Conservation (phyloP, 2,888 invertebrate species). For the Tinea semifulvella region DNA sequence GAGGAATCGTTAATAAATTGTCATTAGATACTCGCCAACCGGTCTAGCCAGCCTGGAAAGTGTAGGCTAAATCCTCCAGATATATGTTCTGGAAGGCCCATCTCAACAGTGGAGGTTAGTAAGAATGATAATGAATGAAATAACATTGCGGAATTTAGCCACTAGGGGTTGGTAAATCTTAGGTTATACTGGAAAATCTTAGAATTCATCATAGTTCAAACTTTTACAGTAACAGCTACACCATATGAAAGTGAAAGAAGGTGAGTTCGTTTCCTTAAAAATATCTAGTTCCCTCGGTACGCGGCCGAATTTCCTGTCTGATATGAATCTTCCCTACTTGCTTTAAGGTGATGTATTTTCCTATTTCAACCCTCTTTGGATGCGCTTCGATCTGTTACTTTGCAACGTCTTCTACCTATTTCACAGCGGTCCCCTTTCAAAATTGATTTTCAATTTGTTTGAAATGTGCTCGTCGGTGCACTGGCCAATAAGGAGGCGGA, state of each 20-base stretch:
- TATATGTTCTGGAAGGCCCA: no score
- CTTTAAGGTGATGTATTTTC: conserved; percentile 66
- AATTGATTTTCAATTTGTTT: conserved; percentile 66
- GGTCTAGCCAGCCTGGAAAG: no score
- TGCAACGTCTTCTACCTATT: conserved; percentile 34
- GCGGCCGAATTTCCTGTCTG: conserved; percentile 62
- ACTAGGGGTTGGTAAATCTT: no score
- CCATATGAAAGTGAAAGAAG: conserved; percentile 52
- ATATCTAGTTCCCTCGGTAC: conserved; percentile 50
- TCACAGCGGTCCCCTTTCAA: conserved; percentile 43
- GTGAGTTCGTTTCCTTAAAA: conserved; percentile 48
- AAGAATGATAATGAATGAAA: no score
- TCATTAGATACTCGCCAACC: no score
- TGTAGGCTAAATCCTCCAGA: no score
- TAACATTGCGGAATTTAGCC: no score
- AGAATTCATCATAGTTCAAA: no score
- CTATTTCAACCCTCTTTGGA: conserved; percentile 42
- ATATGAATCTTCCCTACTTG: conserved; percentile 65
- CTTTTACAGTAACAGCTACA: no score
- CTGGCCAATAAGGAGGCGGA: conserved; percentile 50
- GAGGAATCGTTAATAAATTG: no score
- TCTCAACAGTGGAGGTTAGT: no score
- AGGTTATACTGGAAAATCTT: no score
- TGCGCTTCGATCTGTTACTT: conserved; percentile 34
- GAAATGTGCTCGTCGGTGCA: conserved; percentile 59